Evolutionary conservation across 2,113 vertebrate species (phyloP).

Genomic region (Asarcornis scutulata): DNA sequence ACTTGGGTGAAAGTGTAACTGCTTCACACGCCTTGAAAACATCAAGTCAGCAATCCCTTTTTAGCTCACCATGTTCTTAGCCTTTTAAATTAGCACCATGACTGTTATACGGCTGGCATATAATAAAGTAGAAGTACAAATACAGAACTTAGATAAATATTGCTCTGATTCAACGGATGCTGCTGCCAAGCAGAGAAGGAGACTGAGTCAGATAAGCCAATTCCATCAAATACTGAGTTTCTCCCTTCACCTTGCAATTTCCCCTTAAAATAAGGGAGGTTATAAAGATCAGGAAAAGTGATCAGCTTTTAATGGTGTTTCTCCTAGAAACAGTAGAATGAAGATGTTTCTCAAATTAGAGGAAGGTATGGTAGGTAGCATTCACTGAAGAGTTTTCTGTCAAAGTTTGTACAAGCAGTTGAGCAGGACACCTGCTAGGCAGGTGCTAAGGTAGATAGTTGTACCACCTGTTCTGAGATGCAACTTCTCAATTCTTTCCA

Average conservation of each 20-base stretch:
- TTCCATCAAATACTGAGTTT: neutral
- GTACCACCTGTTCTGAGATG: neutral
- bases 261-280: neutral
- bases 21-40: constrained; percentile 16
- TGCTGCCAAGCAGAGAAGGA: neutral
- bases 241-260: neutral
- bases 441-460: neutral
- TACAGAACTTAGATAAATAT: neutral
- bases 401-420: neutral
- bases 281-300: neutral
- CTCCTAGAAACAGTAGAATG: neutral
- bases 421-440: neutral
- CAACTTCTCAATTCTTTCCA: neutral
- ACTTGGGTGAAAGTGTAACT: constrained; percentile 48
- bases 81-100: constrained; percentile 51
- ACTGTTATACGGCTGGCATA: neutral
- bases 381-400: neutral
- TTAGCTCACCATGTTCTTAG: neutral
- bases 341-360: neutral
- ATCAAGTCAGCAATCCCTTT: constrained; percentile 29
- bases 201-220: neutral
- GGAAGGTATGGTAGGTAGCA: neutral
- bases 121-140: constrained; percentile 2
- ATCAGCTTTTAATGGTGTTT: neutral
- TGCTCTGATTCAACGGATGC: neutral